These are phyloP conservation scores for Perizoma flavofasciatum DNA, from an alignment of 2,888 invertebrate species.

Conservation along the genomic window DNA sequence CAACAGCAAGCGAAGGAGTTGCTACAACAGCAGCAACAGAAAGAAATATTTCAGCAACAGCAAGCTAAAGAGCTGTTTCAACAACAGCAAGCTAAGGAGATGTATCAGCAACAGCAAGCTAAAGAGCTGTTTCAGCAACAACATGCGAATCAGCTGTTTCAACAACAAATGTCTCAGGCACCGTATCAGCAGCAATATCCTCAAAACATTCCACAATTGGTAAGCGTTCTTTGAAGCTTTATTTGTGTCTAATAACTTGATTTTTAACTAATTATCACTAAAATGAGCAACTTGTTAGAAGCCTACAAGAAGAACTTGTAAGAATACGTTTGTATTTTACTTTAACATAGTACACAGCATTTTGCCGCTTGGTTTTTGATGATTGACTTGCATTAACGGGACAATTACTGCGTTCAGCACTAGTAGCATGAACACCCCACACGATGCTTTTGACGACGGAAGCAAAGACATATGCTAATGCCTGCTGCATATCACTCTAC, in stretches of 20 bases:
- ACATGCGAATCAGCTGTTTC: slow-evolving; percentile 73
- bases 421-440: no score
- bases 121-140: slow-evolving; percentile 39
- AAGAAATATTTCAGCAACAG: slow-evolving; percentile 71
- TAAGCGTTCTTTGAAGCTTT: slow-evolving; percentile 53
- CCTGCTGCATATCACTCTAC: background rate
- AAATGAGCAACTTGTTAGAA: background rate
- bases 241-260: background rate
- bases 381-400: background rate
- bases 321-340: slow-evolving; percentile 3
- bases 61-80: slow-evolving; percentile 60
- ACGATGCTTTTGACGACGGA: no score
- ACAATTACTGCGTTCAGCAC: no score
- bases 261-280: background rate
- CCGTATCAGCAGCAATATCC: slow-evolving; percentile 71
- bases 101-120: slow-evolving; percentile 72
- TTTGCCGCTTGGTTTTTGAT: slow-evolving; percentile 1
- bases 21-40: slow-evolving; percentile 67
- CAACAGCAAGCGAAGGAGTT: slow-evolving; percentile 64
- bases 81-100: slow-evolving; percentile 64
- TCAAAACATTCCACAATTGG: slow-evolving; percentile 80
- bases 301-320: no score
- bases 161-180: slow-evolving; percentile 66
- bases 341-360: slow-evolving; percentile 10
- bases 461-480: no score